Evolutionary conservation across 2,888 invertebrate species (phyloP), one percentile per base, ranked within the genome.

Genomic region (Tiliacea aurago): DNA sequence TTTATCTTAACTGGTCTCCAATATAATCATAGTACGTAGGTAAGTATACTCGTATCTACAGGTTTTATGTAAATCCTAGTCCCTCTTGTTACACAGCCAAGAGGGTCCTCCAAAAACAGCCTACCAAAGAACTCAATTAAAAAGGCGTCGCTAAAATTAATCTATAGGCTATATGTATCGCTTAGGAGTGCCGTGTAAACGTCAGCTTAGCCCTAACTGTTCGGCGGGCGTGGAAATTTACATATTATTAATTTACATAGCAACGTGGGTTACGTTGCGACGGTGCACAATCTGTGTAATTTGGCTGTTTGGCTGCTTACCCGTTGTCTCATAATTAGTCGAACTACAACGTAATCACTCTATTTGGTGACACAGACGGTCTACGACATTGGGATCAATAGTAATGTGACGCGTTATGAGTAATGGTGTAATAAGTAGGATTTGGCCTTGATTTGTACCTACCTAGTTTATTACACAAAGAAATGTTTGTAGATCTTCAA

Each of bases 231-330:
- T 89, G 88, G 90, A 93, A 94, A 95, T 95, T 95, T 95, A 93
- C 95, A 96, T 96, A 94, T 95, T 95, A 96, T 95, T 95, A 95
- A 95, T 95, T 95, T 95, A 95, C 93, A 93, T 92, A 89, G 93
- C 91, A 91, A 91, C 91, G 85, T 86, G n/a, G n/a, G n/a, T n/a
- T n/a, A n/a, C n/a, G n/a, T n/a, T n/a, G 91, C 90, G 80, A 89
- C 91, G 85, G 91, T 90, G 91, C 87, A 90, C 94, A 94, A 94
- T 95, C 94, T 95, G 93, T 94, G 94, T 94, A 94, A 95, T 95
- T 94, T 94, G 90, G 89, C 90, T 92, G 73, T 95, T 94, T 93
- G 90, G 89, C 90, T 81, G 92, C 94, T 94, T 94, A 93, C 92
- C 90, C 86, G 88, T 88, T 90, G 90, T 91, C 90, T 90, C 77